A percentile compares a stretch with the other conserved stretches of the same genome.
phyloP scores from a whole-genome alignment of 2,797 vertebrate species.

The Meriones psammophilus region DNA sequence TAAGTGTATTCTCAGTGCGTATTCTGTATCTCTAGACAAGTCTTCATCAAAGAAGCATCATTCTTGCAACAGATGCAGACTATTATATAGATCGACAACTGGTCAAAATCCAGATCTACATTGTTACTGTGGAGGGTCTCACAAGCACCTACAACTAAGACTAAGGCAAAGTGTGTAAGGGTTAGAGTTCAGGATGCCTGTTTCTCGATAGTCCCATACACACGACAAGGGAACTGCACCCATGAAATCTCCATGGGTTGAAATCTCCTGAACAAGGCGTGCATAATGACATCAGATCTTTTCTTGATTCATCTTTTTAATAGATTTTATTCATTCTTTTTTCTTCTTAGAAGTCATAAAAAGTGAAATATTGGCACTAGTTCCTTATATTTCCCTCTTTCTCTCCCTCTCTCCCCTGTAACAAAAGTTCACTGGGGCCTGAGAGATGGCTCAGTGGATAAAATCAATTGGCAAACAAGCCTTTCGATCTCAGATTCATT shows the following conservation, averaged over 20 bases:
- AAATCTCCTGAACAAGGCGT: not conserved
- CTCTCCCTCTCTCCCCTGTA: not conserved
- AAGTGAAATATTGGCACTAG: not conserved
- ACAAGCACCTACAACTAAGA: not conserved
- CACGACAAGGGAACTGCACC: not conserved
- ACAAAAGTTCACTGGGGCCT: not conserved
- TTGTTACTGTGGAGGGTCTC: not conserved
- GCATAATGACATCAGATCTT: not conserved
- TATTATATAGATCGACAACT: not conserved
- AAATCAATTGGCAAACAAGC: not conserved
- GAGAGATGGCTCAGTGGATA: not conserved
- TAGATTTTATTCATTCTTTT: not conserved
- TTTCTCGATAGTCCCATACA: not conserved
- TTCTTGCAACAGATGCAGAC: not conserved
- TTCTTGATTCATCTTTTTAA: not conserved
- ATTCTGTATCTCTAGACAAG: not conserved
- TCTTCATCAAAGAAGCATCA: not conserved
- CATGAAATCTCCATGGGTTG: not conserved
- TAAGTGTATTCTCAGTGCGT: not conserved
- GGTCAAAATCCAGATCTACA: too few relatives aligned
- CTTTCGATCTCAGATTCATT: not conserved
- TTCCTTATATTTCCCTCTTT: not conserved
- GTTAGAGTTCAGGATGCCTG: not conserved
- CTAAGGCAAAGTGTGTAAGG: not conserved
- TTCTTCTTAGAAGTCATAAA: constrained; percentile 15